Percentiles rank a stretch among this genome's conserved stretches.
phyloP scores from a whole-genome alignment of 2,113 vertebrate genomes.

The Variabilichromis moorii region DNA sequence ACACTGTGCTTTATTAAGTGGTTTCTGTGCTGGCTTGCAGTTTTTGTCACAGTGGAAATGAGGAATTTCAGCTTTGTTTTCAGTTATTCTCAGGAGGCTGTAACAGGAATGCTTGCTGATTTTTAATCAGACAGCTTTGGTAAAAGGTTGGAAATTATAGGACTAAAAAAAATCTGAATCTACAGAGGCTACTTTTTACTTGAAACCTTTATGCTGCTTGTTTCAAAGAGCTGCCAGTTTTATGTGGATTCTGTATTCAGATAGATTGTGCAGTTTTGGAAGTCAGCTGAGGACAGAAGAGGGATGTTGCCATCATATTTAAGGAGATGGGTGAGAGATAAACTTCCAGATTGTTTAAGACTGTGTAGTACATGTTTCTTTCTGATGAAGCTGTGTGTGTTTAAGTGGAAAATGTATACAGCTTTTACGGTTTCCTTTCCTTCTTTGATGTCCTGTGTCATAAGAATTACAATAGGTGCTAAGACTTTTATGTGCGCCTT shows the following conservation, averaged over 20 bases:
- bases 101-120: not conserved
- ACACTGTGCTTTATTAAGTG: not conserved
- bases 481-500: not conserved
- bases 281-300: constrained; percentile 4
- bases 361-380: not conserved
- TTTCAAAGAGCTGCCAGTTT: not conserved
- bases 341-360: constrained; percentile 12
- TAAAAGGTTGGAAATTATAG: not conserved
- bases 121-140: not conserved
- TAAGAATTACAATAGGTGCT: not conserved
- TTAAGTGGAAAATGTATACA: not conserved
- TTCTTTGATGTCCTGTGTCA: not conserved
- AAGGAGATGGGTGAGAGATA: constrained; percentile 11
- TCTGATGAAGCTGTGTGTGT: not conserved
- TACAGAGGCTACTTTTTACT: not conserved
- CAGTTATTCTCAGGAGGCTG: not conserved
- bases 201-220: not conserved
- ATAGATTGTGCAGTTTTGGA: not conserved
- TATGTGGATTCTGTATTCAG: not conserved
- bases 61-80: not conserved
- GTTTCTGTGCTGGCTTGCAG: not conserved
- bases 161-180: not conserved
- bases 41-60: not conserved
- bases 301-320: constrained; percentile 35
- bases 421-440: not conserved